Percentiles rank a stretch among this genome's conserved stretches.
Evolutionary conservation across 2,888 invertebrate species (phyloP).

Genomic region (Prosopocoilus inquinatus): DNA sequence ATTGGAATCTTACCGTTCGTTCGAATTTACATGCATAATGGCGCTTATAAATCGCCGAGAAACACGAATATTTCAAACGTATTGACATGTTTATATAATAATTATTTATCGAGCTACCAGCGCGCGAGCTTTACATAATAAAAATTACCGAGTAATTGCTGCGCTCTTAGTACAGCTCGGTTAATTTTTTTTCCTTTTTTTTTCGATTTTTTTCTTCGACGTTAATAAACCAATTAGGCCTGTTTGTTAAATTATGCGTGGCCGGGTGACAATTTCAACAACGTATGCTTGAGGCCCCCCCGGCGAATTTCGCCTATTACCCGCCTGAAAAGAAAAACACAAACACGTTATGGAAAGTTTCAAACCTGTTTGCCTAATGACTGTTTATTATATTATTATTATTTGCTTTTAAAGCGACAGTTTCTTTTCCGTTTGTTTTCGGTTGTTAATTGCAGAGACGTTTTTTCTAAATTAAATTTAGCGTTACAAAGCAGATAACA

Average conservation of each 20-base stretch:
- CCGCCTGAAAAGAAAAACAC: too few species aligned
- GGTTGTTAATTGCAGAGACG: too few species aligned
- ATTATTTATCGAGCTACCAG: background rate
- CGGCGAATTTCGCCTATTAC: too few species aligned
- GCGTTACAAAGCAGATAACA: too few species aligned
- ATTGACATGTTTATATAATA: conserved; percentile 10
- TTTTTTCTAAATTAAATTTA: too few species aligned
- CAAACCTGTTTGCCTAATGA: too few species aligned
- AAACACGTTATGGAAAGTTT: too few species aligned
- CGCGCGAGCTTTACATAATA: background rate
- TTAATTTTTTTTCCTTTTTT: too few species aligned
- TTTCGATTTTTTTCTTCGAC: background rate
- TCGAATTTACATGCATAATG: conserved; percentile 10
- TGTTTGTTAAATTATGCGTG: background rate
- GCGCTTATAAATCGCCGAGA: conserved; percentile 1
- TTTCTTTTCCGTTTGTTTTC: too few species aligned
- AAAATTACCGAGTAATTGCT: background rate
- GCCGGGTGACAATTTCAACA: background rate
- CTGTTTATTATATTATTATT: too few species aligned
- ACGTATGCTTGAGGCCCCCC: too few species aligned
- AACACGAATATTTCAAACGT: conserved; percentile 6
- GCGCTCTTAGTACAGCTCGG: background rate
- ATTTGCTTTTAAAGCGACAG: too few species aligned
- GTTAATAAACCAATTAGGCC: conserved; percentile 3
- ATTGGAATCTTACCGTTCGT: conserved; percentile 4